Conservation (phyloP, 2,888 invertebrate species). For the Callinectes sapidus region DNA sequence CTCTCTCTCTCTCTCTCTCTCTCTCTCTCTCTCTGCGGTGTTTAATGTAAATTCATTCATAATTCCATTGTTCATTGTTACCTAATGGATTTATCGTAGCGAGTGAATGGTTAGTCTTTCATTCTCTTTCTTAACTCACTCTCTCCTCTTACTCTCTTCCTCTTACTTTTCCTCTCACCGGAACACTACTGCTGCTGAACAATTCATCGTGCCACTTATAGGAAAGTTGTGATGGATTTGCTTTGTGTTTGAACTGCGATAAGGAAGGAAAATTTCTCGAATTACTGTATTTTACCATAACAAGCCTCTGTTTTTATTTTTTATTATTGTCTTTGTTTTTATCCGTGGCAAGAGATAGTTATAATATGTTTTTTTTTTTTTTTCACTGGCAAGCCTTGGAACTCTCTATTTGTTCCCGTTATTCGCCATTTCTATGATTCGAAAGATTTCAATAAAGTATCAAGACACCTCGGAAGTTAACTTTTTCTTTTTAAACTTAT, state of each 20-base stretch:
- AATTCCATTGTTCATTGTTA: not conserved
- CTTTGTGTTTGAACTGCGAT: no score
- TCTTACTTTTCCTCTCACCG: not conserved
- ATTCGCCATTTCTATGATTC: not conserved
- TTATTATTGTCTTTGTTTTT: not conserved
- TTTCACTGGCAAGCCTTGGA: not conserved
- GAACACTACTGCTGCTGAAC: no score
- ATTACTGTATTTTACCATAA: no score
- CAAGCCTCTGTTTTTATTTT: not conserved
- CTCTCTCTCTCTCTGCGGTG: not conserved
- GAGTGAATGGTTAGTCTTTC: not conserved
- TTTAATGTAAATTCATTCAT: not conserved
- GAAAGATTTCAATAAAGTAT: no score
- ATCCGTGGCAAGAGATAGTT: no score
- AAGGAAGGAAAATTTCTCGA: no score
- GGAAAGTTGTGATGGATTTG: no score
- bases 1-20: not conserved
- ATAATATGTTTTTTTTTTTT: not conserved
- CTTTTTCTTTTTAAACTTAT: not conserved
- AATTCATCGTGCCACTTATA: no score
- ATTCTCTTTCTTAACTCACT: not conserved
- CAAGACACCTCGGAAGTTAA: no score
- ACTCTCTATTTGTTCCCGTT: not conserved
- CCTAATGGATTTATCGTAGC: no score
- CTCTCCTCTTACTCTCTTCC: not conserved